Conservation (phyloP, 2,797 vertebrate genomes). For the Syndactyla subalaris region DNA sequence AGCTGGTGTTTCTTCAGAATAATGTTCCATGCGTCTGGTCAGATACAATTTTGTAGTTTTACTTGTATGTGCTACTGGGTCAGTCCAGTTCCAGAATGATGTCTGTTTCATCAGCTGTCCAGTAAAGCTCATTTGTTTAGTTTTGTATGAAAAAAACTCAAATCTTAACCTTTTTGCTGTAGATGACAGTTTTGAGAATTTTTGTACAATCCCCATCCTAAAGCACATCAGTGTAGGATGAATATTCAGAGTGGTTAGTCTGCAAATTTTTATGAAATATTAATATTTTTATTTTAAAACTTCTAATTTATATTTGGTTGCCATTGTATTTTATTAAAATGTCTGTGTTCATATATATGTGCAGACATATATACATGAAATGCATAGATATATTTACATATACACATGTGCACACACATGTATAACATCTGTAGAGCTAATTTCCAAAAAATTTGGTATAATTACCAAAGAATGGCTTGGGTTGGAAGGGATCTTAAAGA, state of each 20-base stretch:
- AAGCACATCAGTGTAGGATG: not conserved
- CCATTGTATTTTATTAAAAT: not conserved
- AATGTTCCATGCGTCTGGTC: not conserved
- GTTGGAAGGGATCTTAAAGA: not conserved
- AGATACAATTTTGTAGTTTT: not conserved
- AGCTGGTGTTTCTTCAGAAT: not conserved
- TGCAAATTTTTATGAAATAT: not conserved
- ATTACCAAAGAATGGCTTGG: not conserved
- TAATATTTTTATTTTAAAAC: not conserved
- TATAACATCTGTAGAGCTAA: not conserved
- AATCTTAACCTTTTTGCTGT: not conserved
- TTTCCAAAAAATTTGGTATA: not conserved
- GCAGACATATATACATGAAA: not conserved
- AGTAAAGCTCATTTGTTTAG: not conserved
- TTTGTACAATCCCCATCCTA: not conserved
- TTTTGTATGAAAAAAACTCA: not conserved
- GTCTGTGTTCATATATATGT: not conserved
- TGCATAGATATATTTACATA: not conserved
- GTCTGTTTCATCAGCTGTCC: not conserved
- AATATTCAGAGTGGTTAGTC: not conserved
- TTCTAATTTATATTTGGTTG: not conserved
- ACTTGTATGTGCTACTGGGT: not conserved
- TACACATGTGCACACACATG: accelerated
- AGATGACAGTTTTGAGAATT: not conserved
- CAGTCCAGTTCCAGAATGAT: not conserved